Base-by-base conservation (phyloP, 2,113 vertebrate genomes). In the Parotia lawesii region DNA sequence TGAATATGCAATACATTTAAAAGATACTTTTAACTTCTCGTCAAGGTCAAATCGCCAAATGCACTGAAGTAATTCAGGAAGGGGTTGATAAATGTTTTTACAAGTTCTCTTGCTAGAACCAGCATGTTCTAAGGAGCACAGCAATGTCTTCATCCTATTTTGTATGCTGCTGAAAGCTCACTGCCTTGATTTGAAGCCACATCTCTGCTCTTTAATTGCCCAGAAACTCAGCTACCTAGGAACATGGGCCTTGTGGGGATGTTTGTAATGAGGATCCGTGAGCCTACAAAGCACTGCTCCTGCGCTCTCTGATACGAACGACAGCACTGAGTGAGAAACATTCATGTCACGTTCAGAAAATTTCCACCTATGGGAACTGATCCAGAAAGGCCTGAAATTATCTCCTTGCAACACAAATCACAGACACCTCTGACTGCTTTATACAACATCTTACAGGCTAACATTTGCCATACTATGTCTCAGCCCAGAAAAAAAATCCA, bases 291-390 rank as follows among this genome's bases (percentile, higher is more conserved):
- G 47, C 53, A 40, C 44, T 37, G 24, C 16, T 80, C 8, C 44
- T 66, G 33, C 0, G 0, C 14, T 42, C 81, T 73, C 58, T 44
- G 73, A 12, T 47, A 40, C 0, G 0, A 35, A 37, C 10, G 14
- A 40, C 47, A 76, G 81, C 67, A 66, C 24, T 28, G 38, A 66
- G 54, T n/a, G 38, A 66, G 58, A 60, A 87, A 60, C 38, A 62
- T 24, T 35, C 44, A 7, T 8, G 16, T 42, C 42, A 22, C 0
- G 0, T 51, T 84, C 72, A n/a, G 57, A 81, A 78, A 48, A 83
- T 45, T 45, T 64, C 47, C 29, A 21, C 24, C 60, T 31, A 44
- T 0, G 0, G 10, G 8, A 40, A 44, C 50, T 38, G 38, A 83
- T 51, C 27, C 48, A 80, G 72, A 73, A 80, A 80, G 11, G 31